phyloP scores from a whole-genome alignment of 2,113 vertebrate genomes.

The Bucco capensis region DNA sequence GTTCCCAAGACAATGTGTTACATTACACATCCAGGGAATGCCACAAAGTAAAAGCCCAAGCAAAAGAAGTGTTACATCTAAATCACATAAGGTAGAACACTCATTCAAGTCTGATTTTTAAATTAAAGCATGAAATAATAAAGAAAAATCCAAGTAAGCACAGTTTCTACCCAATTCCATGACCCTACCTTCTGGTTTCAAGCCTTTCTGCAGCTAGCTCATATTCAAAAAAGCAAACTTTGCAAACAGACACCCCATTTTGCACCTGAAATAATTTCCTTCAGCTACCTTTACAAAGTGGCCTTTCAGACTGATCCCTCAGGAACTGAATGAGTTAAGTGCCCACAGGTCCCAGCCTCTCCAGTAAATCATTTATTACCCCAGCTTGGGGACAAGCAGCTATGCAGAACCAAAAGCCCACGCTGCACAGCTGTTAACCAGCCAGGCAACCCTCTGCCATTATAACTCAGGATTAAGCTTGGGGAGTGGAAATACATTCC shows the following conservation, averaged over 20 bases:
- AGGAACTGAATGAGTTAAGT: not conserved
- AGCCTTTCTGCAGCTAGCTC: not conserved
- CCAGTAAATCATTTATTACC: constrained; percentile 56
- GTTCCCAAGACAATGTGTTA: not conserved
- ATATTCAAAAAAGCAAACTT: not conserved
- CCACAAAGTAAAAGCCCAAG: not conserved
- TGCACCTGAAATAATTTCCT: not conserved
- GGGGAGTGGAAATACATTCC: not conserved
- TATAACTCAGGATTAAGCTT: constrained; percentile 10
- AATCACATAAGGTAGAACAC: not conserved
- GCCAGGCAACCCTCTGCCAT: constrained; percentile 29
- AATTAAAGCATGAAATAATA: not conserved
- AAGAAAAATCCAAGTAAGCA: not conserved
- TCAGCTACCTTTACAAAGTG: not conserved
- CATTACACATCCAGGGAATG: not conserved
- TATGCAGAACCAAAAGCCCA: not conserved
- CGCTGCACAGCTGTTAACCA: constrained; percentile 48
- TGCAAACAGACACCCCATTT: not conserved
- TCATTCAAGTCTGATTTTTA: not conserved
- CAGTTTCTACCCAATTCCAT: not conserved
- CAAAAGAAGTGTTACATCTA: not conserved
- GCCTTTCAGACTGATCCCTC: not conserved
- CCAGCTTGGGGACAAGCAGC: constrained; percentile 9
- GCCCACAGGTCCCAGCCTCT: not conserved
- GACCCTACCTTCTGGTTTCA: not conserved